Evolutionary conservation across 2,888 invertebrate genomes (phyloP), one percentile per base, ranked within the genome.

Genomic region (Drosophila hamatofila): DNA sequence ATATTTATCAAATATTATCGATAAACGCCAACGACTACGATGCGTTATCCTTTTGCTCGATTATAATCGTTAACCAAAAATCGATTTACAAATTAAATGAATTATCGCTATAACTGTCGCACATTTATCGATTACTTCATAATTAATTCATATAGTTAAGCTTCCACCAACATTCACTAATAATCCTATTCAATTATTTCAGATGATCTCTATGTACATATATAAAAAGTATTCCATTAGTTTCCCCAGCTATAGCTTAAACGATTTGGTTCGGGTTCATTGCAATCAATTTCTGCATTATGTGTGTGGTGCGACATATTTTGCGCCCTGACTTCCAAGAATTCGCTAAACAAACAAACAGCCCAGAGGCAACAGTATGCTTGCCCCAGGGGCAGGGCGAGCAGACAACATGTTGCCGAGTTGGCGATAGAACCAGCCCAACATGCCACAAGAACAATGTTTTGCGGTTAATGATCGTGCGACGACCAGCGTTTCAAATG

Each of bases 391-490:
- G 30, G 49, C 54, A 14, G 21, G 44, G 51, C 23, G 25, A 46
- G 56, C 48, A 30, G 27, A 48, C 67, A 73, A 67, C 73, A 78
- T 72, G 76, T 68, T 74, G 64, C 57, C 68, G 69, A 65, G 63
- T 52, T 61, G 80, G 64, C 70, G 62, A 72, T 63, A 64, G 72
- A 74, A 64, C 60, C 67, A 58, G 67, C 69, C 69, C 72, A 75
- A 77, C 79, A 87, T 80, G 78, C 88, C 86, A 78, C 83, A 81
- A 82, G 54, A 66, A 55, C 80, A 87, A 81, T 91, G 91, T 91
- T 90, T 83, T 87, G 90, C 91, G 91, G 91, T 91, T 91, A 91
- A 91, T 91, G 91, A 91, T 91, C 90, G 89, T 89, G 88, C 87
- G 89, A 83, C 75, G 73, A 49, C 49, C 75, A 73, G 64, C 71